phyloP scores from a whole-genome alignment of 2,797 vertebrate species.

The Rhodeus uyekii region DNA sequence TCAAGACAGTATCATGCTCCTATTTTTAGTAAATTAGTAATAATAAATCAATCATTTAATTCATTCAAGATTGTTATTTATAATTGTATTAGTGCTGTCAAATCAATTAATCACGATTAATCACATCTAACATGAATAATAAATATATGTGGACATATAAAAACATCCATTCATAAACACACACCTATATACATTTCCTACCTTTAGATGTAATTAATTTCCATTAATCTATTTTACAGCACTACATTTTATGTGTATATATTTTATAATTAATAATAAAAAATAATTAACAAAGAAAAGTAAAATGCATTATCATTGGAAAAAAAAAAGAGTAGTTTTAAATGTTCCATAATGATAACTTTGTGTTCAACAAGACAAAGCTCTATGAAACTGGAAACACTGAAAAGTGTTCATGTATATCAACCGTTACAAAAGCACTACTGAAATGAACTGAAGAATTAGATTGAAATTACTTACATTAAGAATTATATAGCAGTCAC shows the following conservation, averaged over 20 bases:
- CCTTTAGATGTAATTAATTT: too few species aligned
- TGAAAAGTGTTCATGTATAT: not conserved
- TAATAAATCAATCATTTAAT: not conserved
- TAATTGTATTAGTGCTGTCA: not conserved
- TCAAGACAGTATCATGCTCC: not conserved
- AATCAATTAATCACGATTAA: not conserved
- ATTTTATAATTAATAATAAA: not conserved
- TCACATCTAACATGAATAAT: not conserved
- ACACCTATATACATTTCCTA: too few species aligned
- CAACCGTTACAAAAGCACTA: not conserved
- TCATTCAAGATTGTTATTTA: not conserved
- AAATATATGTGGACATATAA: not conserved
- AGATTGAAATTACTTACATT: slow-evolving; percentile 75
- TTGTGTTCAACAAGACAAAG: not conserved
- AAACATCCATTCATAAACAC: too few species aligned
- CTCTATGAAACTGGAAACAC: not conserved
- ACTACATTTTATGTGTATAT: not conserved
- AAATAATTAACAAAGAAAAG: not conserved
- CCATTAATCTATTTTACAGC: not conserved
- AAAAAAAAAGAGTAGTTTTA: not conserved
- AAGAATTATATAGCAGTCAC: slow-evolving; percentile 89
- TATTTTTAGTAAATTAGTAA: not conserved
- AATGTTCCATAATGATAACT: not conserved
- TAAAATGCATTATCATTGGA: not conserved
- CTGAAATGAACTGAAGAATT: not conserved